Conservation (phyloP, 1,140 invertebrate genomes). For the Anoplophora glabripennis region DNA sequence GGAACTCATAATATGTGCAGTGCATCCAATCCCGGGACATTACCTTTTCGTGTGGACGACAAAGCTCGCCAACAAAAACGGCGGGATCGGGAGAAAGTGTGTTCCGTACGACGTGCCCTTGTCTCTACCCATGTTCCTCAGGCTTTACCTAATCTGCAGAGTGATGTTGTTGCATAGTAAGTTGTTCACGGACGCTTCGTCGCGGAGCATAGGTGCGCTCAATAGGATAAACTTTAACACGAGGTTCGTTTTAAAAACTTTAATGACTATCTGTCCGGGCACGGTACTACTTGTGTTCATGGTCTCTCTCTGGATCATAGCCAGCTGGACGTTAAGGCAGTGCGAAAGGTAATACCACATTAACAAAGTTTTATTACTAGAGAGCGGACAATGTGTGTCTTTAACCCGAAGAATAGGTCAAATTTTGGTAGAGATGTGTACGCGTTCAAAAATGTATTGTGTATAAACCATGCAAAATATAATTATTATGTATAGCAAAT, state of each 20-base stretch:
- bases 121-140: conserved; percentile 98
- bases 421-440: too few relatives aligned
- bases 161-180: conserved; percentile 99
- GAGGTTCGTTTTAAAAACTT: conserved; percentile 96
- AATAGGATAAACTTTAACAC: conserved; percentile 99
- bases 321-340: conserved; percentile 96
- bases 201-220: conserved; percentile 90
- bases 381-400: too few relatives aligned
- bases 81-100: conserved; percentile 75
- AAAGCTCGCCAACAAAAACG: conserved; percentile 88
- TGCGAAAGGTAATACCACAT: conserved; percentile 89
- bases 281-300: conserved; percentile 97
- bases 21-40: conserved; percentile 96
- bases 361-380: too few relatives aligned
- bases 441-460: too few relatives aligned
- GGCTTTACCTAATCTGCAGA: conserved; percentile 97
- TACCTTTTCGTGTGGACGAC: conserved; percentile 96
- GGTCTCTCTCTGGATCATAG: conserved; percentile 99
- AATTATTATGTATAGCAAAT: too few relatives aligned
- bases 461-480: too few relatives aligned
- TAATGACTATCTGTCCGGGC: conserved; percentile 99
- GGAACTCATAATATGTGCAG: conserved; percentile 91
- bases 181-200: conserved; percentile 97
- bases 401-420: too few relatives aligned
- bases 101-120: conserved; percentile 94